Conservation (phyloP, 1,140 invertebrate genomes). For the Cydia fagiglandana region DNA sequence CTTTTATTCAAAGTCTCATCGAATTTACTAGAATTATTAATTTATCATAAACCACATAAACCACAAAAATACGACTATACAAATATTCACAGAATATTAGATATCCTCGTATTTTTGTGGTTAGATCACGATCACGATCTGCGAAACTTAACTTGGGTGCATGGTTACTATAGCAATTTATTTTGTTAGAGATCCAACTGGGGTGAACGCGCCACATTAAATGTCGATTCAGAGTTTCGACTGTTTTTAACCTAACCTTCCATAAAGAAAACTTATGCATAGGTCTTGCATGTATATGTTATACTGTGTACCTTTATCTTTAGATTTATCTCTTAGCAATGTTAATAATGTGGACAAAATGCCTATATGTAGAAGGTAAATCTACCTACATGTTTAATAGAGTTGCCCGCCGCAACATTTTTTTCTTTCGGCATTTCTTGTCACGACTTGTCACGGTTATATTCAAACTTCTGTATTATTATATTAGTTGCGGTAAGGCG, state of each 20-base stretch:
- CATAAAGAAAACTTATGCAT: too few species aligned
- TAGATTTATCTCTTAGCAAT: too few species aligned
- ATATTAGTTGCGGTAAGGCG: constrained; percentile 35
- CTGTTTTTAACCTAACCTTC: not conserved
- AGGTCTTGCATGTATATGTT: too few species aligned
- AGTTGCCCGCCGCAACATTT: too few species aligned
- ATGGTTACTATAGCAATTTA: constrained; percentile 9
- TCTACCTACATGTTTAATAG: too few species aligned
- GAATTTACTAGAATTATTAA: not conserved
- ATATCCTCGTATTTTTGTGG: constrained; percentile 5
- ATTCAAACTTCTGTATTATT: not conserved
- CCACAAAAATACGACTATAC: too few species aligned
- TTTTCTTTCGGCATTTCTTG: too few species aligned
- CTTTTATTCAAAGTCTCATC: not conserved
- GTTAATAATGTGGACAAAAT: too few species aligned
- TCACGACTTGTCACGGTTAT: too few species aligned
- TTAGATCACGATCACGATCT: constrained; percentile 7
- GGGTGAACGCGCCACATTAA: not conserved
- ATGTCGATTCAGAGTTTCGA: not conserved
- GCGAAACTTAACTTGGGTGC: constrained; percentile 12
- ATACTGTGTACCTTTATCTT: too few species aligned
- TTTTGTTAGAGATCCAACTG: constrained; percentile 2
- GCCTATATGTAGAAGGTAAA: too few species aligned
- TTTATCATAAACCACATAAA: too few species aligned
- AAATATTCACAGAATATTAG: not conserved